phyloP scores from a whole-genome alignment of 2,888 invertebrate species.

The Drosophila austrosaltans region DNA sequence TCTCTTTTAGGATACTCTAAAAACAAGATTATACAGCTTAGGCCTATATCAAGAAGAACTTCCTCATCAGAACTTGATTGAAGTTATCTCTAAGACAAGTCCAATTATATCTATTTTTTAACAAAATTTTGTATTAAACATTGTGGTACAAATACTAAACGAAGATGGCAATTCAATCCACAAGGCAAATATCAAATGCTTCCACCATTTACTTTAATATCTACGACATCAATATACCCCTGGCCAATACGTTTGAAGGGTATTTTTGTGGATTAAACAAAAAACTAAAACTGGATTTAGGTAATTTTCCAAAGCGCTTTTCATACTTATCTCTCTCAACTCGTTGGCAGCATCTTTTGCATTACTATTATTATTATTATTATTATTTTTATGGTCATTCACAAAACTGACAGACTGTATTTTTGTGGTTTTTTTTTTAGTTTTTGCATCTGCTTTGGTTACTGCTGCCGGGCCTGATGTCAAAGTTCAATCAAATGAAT shows the following conservation, averaged over 20 bases:
- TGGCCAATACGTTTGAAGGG: constrained; percentile 6
- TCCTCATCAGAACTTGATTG: too few relatives aligned
- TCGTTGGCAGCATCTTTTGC: constrained; percentile 66
- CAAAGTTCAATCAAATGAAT: constrained; percentile 78
- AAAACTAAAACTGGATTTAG: constrained; percentile 41
- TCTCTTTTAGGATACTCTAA: too few relatives aligned
- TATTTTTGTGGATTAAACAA: constrained; percentile 14
- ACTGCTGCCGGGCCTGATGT: constrained; percentile 49
- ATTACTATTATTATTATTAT: constrained; percentile 71
- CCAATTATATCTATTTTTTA: too few relatives aligned
- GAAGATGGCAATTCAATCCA: too few relatives aligned
- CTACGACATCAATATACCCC: too few relatives aligned
- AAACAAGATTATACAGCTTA: too few relatives aligned
- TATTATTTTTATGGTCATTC: constrained; percentile 37
- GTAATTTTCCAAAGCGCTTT: constrained; percentile 57
- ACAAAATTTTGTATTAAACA: too few relatives aligned
- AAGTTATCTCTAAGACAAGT: too few relatives aligned
- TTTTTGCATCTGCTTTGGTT: constrained; percentile 29
- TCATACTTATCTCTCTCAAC: constrained; percentile 52
- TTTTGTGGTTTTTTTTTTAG: background rate
- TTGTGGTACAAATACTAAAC: too few relatives aligned
- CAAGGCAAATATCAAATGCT: too few relatives aligned
- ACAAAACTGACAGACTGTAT: constrained; percentile 35
- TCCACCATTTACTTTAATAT: too few relatives aligned
- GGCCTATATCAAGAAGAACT: too few relatives aligned